phyloP scores from a whole-genome alignment of 2,888 invertebrate genomes.

The Temnothorax rugatulus region DNA sequence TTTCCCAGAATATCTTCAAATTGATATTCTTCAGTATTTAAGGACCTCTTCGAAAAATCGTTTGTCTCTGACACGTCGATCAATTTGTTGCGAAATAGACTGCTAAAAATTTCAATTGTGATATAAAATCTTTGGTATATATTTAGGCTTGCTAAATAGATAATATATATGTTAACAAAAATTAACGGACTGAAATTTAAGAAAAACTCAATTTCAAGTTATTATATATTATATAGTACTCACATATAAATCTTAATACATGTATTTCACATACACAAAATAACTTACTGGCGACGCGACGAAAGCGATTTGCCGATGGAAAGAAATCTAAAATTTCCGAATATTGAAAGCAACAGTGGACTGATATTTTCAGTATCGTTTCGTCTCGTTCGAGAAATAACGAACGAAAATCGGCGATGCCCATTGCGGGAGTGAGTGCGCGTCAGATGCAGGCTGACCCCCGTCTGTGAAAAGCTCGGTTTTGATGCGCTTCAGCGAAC shows the following conservation, averaged over 20 bases:
- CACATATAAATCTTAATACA: not conserved
- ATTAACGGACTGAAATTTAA: not conserved
- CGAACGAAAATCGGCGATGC: constrained; percentile 1
- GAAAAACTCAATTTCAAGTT: not conserved
- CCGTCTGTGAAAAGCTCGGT: constrained; percentile 70
- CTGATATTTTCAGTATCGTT: constrained; percentile 3
- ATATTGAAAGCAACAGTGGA: not conserved
- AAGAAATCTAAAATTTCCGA: not conserved
- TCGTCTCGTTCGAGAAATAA: constrained; percentile 5
- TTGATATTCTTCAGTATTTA: not conserved
- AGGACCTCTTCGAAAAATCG: not conserved
- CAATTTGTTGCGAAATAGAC: not conserved
- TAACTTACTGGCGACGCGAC: not conserved
- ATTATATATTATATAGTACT: not conserved
- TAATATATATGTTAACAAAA: not conserved
- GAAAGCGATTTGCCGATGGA: not conserved
- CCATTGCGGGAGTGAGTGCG: not conserved
- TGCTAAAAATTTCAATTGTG: not conserved
- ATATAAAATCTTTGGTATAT: not conserved
- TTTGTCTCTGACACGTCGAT: not conserved
- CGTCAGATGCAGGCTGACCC: constrained; percentile 29
- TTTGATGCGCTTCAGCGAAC: constrained; percentile 78
- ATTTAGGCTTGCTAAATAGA: not conserved
- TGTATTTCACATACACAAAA: not conserved
- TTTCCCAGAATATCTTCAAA: constrained; percentile 4